phyloP scores from a whole-genome alignment of 1,140 invertebrate genomes.

The Phymorhynchus buccinoides region DNA sequence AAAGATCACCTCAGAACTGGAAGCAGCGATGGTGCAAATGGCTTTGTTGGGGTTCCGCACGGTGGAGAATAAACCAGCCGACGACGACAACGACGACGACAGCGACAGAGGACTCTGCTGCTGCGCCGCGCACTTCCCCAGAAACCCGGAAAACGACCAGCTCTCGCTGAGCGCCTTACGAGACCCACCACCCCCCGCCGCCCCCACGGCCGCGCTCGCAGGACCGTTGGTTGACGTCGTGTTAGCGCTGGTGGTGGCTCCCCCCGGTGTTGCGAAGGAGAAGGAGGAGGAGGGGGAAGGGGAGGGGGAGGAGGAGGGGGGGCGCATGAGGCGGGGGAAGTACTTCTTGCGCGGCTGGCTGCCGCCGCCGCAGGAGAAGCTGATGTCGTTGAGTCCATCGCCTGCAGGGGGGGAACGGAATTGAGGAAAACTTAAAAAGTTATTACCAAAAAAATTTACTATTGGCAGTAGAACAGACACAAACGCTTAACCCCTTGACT shows the following conservation, averaged over 20 bases:
- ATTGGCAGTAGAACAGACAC: no score
- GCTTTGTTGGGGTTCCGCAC: constrained; percentile 73
- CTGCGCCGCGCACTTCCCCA: constrained; percentile 53
- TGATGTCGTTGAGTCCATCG: constrained; percentile 61
- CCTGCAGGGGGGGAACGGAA: background rate
- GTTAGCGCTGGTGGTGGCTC: no score
- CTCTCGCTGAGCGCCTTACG: constrained; percentile 57
- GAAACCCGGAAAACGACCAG: constrained; percentile 70
- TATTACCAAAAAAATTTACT: no score
- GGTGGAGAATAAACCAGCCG: constrained; percentile 50
- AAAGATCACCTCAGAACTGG: constrained; percentile 72
- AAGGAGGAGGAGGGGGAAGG: no score
- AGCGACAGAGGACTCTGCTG: no score
- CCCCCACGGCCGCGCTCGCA: no score
- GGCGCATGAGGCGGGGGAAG: constrained; percentile 49
- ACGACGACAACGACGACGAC: no score
- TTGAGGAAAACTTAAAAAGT: no score
- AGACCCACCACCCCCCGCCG: constrained; percentile 53
- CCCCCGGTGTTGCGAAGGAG: background rate
- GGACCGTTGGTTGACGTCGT: no score
- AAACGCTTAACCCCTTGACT: no score
- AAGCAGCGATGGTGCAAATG: constrained; percentile 70
- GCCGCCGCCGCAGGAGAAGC: constrained; percentile 52
- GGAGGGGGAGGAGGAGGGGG: no score
- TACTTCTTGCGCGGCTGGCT: constrained; percentile 32